Conservation (phyloP, 2,888 invertebrate species). For the Hyposoter dolosus region DNA sequence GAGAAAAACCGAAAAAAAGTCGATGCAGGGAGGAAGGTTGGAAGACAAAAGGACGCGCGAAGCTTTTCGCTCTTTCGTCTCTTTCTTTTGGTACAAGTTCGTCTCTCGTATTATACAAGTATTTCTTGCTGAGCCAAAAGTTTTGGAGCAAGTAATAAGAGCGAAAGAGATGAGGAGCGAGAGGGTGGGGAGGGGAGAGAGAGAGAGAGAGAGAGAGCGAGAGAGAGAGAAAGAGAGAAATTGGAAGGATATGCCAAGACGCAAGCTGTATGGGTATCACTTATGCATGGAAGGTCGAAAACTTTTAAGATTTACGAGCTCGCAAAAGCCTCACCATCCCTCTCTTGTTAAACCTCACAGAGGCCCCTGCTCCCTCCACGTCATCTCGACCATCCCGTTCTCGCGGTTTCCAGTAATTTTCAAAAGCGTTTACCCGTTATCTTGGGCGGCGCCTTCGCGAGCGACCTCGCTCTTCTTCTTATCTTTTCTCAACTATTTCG, state of each 20-base stretch:
- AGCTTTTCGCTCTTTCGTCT: conserved; percentile 6
- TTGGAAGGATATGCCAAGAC: conserved; percentile 50
- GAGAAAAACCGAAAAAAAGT: neutral
- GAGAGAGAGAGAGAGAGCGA: conserved; percentile 28
- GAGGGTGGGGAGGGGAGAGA: conserved; percentile 1
- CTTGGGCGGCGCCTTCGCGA: conserved; percentile 54
- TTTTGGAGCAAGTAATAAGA: conserved; percentile 58
- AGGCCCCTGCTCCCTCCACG: neutral
- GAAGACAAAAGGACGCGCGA: conserved; percentile 40
- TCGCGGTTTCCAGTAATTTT: conserved; percentile 68
- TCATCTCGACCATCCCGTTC: conserved; percentile 33
- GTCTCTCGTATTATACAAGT: conserved; percentile 57
- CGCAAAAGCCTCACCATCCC: conserved; percentile 56
- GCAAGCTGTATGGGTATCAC: conserved; percentile 65
- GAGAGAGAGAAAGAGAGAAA: conserved; percentile 32
- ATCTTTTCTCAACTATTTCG: conserved; percentile 66
- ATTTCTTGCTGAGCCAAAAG: conserved; percentile 63
- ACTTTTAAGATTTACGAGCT: conserved; percentile 69
- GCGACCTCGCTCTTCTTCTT: conserved; percentile 51
- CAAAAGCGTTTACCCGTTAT: conserved; percentile 68
- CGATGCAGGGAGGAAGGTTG: neutral
- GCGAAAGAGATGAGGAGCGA: neutral
- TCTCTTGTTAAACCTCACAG: conserved; percentile 23
- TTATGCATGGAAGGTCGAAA: conserved; percentile 69
- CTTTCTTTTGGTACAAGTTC: conserved; percentile 30